Conservation (phyloP, 2,888 invertebrate genomes). For the Diarsia brunnea region DNA sequence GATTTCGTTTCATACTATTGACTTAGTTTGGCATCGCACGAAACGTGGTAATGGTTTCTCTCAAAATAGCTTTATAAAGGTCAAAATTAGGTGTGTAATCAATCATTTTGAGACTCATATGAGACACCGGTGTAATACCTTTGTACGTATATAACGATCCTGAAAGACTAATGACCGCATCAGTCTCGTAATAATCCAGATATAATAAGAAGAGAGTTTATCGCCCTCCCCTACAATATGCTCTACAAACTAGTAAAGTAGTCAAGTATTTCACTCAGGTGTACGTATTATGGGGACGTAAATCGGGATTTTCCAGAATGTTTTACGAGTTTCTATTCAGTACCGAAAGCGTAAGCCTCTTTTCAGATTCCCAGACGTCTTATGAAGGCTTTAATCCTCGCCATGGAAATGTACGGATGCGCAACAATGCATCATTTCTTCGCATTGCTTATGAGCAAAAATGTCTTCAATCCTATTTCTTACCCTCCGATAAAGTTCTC, state of each 20-base stretch:
- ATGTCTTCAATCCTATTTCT: constrained; percentile 58
- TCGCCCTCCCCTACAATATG: constrained; percentile 13
- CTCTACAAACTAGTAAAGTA: constrained; percentile 26
- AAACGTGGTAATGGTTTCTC: neutral
- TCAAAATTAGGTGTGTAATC: constrained; percentile 2
- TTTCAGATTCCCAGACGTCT: constrained; percentile 80
- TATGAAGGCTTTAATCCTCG: constrained; percentile 80
- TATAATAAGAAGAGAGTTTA: constrained; percentile 7
- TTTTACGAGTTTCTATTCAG: constrained; percentile 80
- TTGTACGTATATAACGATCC: neutral
- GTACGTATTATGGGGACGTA: constrained; percentile 71
- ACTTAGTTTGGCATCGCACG: neutral
- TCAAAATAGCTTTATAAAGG: neutral
- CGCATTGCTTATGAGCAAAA: constrained; percentile 62
- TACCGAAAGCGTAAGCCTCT: constrained; percentile 80
- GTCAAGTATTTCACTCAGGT: constrained; percentile 62
- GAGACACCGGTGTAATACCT: neutral
- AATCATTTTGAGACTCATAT: constrained; percentile 4
- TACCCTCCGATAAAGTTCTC: constrained; percentile 55
- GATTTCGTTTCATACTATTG: constrained; percentile 15
- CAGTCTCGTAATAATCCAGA: constrained; percentile 15
- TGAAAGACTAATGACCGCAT: constrained; percentile 37
- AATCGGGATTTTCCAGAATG: constrained; percentile 77
- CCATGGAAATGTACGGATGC: constrained; percentile 72
- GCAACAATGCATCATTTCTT: constrained; percentile 78